Base-by-base conservation (phyloP, 2,113 vertebrate species). In the Ctenomys sociabilis region DNA sequence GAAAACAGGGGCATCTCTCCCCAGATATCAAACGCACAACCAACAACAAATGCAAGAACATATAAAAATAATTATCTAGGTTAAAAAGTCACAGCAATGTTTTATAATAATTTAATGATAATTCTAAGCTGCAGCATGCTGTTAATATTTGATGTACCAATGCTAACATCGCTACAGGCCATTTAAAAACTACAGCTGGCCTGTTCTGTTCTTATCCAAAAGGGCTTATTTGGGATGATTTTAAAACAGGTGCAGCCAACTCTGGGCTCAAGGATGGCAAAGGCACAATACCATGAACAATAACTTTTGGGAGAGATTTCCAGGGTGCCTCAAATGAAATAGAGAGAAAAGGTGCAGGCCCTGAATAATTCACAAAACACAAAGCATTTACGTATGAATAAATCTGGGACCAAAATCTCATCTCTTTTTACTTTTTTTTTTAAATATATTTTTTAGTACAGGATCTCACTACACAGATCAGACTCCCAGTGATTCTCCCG, bases 21-120 rank as follows among this genome's bases (percentile, higher is more conserved):
- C 26, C 30, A 72, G 88, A 32, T 32, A 61, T 45, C 28, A 72
- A 78, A 88, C 35, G 40, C 59, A 77, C 35, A 45, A 32, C 49
- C 37, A 45, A 85, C 40, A 52, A 82, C 32, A 85, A 68, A 40
- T 63, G 9, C 75, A n/a, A 96, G 13, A 85, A 95, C 92, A 91
- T 37, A 78, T 11, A 68, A 21, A 21, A 93, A 85, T 64, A 64
- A 86, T 24, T 43, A 73, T 13, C 32, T 68, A 13, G 16, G 40
- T 63, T 40, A 24, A 52, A 87, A 94, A 52, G 57, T n/a, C 14
- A 59, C 0, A 68, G 21, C n/a, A 73, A 22, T 85, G 75, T 81
- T 63, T 89, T 16, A 40, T 32, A 52, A 75, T 75, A 52, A 73
- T 40, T 5, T 40, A 17, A 52, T 43, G 89, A 45, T 30, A 49